Evolutionary conservation across 2,888 invertebrate genomes (phyloP), one percentile per base, ranked within the genome.

Genomic region (Podotricha telesiphe): DNA sequence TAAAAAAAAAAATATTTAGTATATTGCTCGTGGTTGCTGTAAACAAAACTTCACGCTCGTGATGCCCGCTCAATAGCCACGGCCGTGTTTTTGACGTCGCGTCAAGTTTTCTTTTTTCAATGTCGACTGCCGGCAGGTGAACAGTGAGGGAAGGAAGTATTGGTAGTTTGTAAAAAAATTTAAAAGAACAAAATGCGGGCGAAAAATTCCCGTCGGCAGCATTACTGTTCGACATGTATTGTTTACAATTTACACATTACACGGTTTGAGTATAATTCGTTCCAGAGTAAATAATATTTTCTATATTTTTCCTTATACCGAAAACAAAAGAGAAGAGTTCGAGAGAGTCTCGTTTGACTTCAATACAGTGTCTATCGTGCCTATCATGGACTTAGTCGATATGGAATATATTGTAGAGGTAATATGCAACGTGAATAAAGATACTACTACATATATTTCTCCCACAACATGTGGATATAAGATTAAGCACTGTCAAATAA

Each of bases 101-200:
- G 45, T 45, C 45, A 45, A n/a, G 59, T 59, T 59, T 45, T 11
- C 42, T 45, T 61, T 47, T 62, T 62, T 62, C 28, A 37, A 15
- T 48, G 47, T 62, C 34, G 62, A 48, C 19, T 48, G 47, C 48
- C 48, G 48, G 37, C 62, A 48, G 62, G 62, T 48, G 15, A 48
- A 20, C 37, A 15, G 17, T 48, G 8, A 62, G 62, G 48, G 62
- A 20, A 61, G 28, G 22, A 61, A 28, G 34, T 37, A 28, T 13
- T 34, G 45, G 34, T 62, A 47, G 34, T 61, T 61, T 34, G 48
- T 19, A 13, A 62, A 37, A 62, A 62, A 62, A 37, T 2, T 2
- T 15, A 61, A 42, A 61, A 11, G 47, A 11, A 15, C 2, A 2
- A 10, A 7, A 48, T 34, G 28, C 19, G 62, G 34, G 37, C 17